These are phyloP conservation scores for Herpetotheres cachinnans DNA, from an alignment of 2,113 vertebrate genomes.

Conservation along the genomic window DNA sequence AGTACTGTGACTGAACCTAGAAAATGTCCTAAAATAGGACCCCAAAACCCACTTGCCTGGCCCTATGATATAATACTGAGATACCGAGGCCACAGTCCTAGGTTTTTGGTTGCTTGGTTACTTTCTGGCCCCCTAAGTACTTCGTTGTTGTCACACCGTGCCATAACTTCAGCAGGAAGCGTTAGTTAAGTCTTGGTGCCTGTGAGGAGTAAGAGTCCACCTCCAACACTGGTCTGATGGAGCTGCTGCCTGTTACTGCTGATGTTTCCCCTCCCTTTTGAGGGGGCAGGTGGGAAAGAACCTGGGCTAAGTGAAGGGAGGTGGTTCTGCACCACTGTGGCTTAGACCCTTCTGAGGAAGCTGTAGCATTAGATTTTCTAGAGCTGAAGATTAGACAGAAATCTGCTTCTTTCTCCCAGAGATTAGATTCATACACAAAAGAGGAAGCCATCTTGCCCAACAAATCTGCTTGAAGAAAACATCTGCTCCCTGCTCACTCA, in stretches of 20 bases:
- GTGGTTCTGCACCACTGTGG: not conserved
- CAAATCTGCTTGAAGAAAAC: not conserved
- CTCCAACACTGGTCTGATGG: rapidly evolving
- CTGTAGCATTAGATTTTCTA: not conserved
- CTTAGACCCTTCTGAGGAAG: not conserved
- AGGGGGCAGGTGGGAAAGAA: not conserved
- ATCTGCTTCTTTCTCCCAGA: not conserved
- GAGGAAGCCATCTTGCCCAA: not conserved
- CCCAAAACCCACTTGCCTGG: not conserved
- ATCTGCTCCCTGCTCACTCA: rapidly evolving
- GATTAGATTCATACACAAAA: not conserved
- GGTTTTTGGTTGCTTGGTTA: not conserved
- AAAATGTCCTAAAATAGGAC: not conserved
- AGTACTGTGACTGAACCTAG: not conserved
- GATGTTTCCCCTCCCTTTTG: not conserved
- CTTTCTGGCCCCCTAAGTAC: not conserved
- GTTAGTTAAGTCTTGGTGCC: not conserved
- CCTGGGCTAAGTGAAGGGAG: not conserved
- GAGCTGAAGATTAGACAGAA: not conserved
- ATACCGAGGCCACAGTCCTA: not conserved
- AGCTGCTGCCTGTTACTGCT: not conserved
- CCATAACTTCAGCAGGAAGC: not conserved
- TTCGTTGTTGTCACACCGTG: not conserved
- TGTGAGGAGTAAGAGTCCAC: rapidly evolving
- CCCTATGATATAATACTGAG: not conserved